Percentiles rank a stretch among this genome's conserved stretches.
phyloP scores from a whole-genome alignment of 2,888 invertebrate species.

The Deilephila porcellus region DNA sequence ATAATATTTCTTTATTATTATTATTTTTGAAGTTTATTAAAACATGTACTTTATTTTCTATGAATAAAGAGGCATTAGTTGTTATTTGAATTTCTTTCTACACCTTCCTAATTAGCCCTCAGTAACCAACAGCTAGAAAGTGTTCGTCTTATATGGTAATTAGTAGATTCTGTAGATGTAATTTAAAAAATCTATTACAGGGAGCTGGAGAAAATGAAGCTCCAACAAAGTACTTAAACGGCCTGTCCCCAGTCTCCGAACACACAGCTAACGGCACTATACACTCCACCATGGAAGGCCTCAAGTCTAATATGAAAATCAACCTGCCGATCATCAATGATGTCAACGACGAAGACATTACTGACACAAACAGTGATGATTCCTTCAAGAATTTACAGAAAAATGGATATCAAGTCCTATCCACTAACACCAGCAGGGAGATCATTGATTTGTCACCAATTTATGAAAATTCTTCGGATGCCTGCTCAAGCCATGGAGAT shows the following conservation, averaged over 20 bases:
- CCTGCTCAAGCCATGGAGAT: constrained; percentile 80
- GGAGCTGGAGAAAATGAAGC: constrained; percentile 75
- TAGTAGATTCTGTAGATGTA: background rate
- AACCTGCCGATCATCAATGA: constrained; percentile 78
- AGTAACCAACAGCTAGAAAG: background rate
- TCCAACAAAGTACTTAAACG: constrained; percentile 74
- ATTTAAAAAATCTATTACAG: constrained; percentile 44
- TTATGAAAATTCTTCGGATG: constrained; percentile 82
- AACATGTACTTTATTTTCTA: too few species aligned
- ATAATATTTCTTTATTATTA: too few species aligned
- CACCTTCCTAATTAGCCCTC: too few species aligned
- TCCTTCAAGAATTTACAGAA: constrained; percentile 59
- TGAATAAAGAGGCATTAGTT: too few species aligned
- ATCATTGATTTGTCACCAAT: constrained; percentile 80
- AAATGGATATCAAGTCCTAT: constrained; percentile 74
- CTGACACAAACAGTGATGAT: constrained; percentile 55
- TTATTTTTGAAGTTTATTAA: too few species aligned
- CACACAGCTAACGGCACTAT: constrained; percentile 75
- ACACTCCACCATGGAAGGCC: constrained; percentile 76
- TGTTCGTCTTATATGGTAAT: background rate
- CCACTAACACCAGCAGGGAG: constrained; percentile 71
- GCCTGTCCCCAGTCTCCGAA: constrained; percentile 77
- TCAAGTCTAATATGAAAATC: constrained; percentile 80
- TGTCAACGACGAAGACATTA: constrained; percentile 80
- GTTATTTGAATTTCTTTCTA: too few species aligned